Evolutionary conservation across 1,140 invertebrate genomes (phyloP), one percentile per base, ranked within the genome.

Genomic region (Temnothorax longispinosus): DNA sequence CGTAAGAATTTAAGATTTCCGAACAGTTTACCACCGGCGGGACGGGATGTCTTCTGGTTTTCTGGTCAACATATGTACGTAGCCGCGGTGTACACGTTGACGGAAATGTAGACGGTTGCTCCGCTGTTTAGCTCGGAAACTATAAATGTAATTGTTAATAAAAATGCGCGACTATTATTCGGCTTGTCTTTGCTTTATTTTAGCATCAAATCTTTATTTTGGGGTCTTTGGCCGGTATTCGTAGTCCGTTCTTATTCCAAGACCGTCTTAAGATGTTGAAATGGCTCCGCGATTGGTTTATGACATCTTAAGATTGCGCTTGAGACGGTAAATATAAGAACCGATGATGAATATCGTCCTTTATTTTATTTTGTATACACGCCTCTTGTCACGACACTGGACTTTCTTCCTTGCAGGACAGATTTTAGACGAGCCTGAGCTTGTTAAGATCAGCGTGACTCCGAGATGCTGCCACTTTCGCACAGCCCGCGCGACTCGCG

Each of bases 391-490:
- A 72, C 18, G 2, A 81, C 6, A 71, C 6, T 15, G 8, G 27
- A n/a, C 58, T 76, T 54, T n/a, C 10, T 60, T 67, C 60, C 50
- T 72, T 76, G 5, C 15, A 85, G 88, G 41, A 58, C 64, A 56
- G 82, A 65, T 27, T 56, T 27, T 27, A 27, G 27, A 27, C 27
- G 0, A 27, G 27, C 27, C 62, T n/a, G 8, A 10, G 15, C 38
- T 35, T 1, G 2, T 58, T 58, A 44, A 1, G 64, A 64, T 50
- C 58, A 56, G 41, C 5, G 27, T 21, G 11, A 11, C 41, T 50
- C 13, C 21, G 90, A 88, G 91, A 98, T 98, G 97, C 94, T 98
- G 94, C 98, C 98, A 21, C 94, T 98, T 75, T 97, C 97, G 69
- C 97, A 98, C 93, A 97, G 97, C 93, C 56, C 41, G 18, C 80